Base-by-base conservation (phyloP, 2,113 vertebrate species). In the Upupa epops region DNA sequence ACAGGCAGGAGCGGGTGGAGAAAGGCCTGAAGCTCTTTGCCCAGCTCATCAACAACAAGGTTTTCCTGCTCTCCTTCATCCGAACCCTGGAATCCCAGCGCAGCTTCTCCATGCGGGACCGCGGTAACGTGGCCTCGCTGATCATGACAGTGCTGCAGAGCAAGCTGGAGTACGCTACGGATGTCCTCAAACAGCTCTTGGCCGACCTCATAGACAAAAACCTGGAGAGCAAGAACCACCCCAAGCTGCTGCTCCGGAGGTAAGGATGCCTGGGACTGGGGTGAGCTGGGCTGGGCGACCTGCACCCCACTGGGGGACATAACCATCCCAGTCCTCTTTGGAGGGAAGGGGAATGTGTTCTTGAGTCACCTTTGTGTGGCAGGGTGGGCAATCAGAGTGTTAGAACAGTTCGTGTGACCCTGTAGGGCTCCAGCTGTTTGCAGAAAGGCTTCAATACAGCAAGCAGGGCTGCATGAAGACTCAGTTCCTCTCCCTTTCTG, bases 221-320 rank as follows among this genome's bases (percentile, higher is more conserved):
- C 95, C 97, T 99, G 96, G 99, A 99, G 97, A 99, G 99, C 98
- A 99, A 99, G 97, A 99, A 99, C 96, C 99, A 99, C 84, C 99
- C 99, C 77, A 99, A 99, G 96, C 97, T 99, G 66, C 97, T 99
- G 64, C 98, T 99, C 14, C 97, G 99, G 66, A 99, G 99, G 99
- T 99, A 83, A 97, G 64, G 74, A 4, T 25, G 58, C 1, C 42
- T 34, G 49, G 77, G 52, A 4, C 2, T 26, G 49, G 29, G 64
- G 48, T 5, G 31, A 70, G 8, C 9, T 2, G 1, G 20, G 28
- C 17, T n/a, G 54, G 21, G 68, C 31, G 17, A 16, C 26, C 9
- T 31, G 36, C n/a, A 25, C 3, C 16, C 58, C 7, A 2, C 36
- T 61, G 46, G 28, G 9, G 40, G 19, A 8, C 4, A 2, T 2